phyloP scores from a whole-genome alignment of 2,888 invertebrate genomes.

The Plusia festucae region DNA sequence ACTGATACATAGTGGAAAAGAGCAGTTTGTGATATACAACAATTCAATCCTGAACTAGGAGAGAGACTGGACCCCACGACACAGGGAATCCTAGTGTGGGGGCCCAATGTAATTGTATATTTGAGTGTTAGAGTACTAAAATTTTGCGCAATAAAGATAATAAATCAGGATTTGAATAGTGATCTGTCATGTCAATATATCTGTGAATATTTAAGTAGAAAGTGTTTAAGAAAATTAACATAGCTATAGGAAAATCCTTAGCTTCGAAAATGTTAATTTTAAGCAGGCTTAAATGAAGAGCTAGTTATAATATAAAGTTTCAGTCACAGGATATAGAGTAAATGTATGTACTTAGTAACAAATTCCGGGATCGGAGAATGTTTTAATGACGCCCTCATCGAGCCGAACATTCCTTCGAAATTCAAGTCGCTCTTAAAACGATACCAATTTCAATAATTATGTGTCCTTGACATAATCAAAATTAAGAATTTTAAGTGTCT shows the following conservation, averaged over 20 bases:
- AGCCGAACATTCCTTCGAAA: slow-evolving; percentile 50
- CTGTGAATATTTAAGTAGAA: neutral
- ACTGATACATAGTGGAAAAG: too few species aligned
- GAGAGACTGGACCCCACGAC: too few species aligned
- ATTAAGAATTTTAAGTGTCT: slow-evolving; percentile 42
- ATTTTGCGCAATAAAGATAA: too few species aligned
- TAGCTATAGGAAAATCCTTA: too few species aligned
- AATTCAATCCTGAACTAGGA: too few species aligned
- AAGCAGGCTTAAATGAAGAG: slow-evolving; percentile 14
- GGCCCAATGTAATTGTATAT: too few species aligned
- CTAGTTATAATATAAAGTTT: slow-evolving; percentile 51
- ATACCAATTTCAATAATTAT: slow-evolving; percentile 60
- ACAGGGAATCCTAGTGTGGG: too few species aligned
- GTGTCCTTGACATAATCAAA: slow-evolving; percentile 51
- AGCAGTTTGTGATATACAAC: too few species aligned
- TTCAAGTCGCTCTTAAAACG: slow-evolving; percentile 58
- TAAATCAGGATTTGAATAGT: neutral
- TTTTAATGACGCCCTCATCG: slow-evolving; percentile 64
- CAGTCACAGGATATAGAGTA: slow-evolving; percentile 35
- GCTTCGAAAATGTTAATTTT: slow-evolving; percentile 26
- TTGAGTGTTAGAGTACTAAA: too few species aligned
- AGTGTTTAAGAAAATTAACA: neutral
- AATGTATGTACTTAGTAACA: slow-evolving; percentile 52
- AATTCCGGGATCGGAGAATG: slow-evolving; percentile 53
- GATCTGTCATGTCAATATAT: neutral